Evolutionary conservation across 2,113 vertebrate genomes (phyloP).

Genomic region (Bos javanicus): DNA sequence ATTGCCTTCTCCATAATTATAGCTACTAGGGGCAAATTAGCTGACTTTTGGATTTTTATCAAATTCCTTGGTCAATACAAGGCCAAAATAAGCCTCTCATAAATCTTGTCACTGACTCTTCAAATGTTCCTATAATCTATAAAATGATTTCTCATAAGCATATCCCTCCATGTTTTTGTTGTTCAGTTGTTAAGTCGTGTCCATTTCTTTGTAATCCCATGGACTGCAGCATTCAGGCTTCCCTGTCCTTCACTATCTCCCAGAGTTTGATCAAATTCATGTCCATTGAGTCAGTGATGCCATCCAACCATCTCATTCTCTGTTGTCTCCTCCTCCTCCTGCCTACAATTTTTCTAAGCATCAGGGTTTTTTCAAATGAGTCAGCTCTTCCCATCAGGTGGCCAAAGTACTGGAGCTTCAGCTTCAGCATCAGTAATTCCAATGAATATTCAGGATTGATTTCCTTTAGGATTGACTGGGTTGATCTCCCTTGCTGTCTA

Average conservation of each 20-base stretch:
- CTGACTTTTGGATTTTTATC: not conserved
- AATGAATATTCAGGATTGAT: not conserved
- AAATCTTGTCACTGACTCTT: not conserved
- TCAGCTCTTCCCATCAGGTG: not conserved
- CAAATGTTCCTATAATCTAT: not conserved
- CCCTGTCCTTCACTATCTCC: not conserved
- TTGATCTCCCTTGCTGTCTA: not conserved
- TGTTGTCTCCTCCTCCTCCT: not conserved
- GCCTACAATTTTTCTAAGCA: not conserved
- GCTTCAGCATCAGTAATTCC: not conserved
- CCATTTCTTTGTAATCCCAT: not conserved
- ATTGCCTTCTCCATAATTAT: not conserved
- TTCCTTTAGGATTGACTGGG: not conserved
- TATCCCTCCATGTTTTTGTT: not conserved
- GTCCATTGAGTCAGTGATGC: not conserved
- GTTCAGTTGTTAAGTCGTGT: not conserved
- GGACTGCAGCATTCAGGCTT: not conserved
- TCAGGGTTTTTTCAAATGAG: not conserved
- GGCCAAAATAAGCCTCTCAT: not conserved
- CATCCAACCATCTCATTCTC: not conserved
- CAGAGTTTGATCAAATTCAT: not conserved
- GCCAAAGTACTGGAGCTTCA: not conserved
- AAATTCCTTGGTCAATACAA: not conserved
- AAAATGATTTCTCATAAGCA: not conserved
- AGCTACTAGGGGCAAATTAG: not conserved